Conservation (phyloP, 2,888 invertebrate genomes). For the Synanthedon vespiformis region DNA sequence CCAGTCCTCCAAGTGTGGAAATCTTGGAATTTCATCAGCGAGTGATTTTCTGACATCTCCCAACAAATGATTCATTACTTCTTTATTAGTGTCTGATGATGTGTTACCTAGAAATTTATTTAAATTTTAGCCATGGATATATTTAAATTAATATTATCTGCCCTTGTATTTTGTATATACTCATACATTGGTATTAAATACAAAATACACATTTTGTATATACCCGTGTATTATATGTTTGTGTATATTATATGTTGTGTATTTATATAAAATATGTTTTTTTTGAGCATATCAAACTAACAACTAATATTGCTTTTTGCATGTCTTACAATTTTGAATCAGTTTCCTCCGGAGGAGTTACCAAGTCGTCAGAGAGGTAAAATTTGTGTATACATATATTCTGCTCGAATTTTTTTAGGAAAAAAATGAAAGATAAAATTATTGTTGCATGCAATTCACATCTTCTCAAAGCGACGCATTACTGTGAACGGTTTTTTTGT, state of each 20-base stretch:
- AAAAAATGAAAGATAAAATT: too few species aligned
- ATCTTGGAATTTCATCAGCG: conserved; percentile 52
- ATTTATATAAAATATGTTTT: too few species aligned
- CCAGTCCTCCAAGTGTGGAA: conserved; percentile 46
- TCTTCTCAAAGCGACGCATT: too few species aligned
- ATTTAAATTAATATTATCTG: too few species aligned
- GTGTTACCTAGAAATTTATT: not conserved
- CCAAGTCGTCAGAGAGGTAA: conserved; percentile 73
- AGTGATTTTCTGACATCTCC: conserved; percentile 35
- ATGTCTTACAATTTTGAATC: conserved; percentile 80
- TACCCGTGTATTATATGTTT: too few species aligned
- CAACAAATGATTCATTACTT: conserved; percentile 20
- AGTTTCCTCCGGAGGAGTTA: conserved; percentile 74
- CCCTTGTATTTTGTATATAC: too few species aligned
- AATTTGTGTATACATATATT: conserved; percentile 9
- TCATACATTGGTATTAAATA: too few species aligned
- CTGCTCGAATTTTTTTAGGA: conserved; percentile 14
- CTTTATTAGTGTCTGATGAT: not conserved
- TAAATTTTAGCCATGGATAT: too few species aligned
- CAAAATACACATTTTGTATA: too few species aligned
- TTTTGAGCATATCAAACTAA: conserved; percentile 31
- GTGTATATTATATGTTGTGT: too few species aligned
- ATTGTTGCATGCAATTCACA: too few species aligned
- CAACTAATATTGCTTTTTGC: conserved; percentile 71
- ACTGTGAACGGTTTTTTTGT: too few species aligned